phyloP scores from a whole-genome alignment of 1,140 invertebrate genomes.

The Drosophila ananassae region DNA sequence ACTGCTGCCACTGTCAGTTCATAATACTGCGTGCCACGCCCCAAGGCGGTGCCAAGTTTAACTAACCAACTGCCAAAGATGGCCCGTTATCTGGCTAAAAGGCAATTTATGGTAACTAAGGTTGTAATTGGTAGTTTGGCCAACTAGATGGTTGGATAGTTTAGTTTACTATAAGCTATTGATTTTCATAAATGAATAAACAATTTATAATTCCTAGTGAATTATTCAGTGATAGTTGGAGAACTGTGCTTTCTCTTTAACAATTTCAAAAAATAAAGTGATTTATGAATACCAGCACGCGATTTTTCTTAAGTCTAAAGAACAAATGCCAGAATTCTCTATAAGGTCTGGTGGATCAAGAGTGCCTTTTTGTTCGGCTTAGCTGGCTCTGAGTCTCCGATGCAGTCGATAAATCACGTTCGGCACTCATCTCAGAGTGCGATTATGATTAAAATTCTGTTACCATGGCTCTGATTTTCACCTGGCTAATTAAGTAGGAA shows the following conservation, averaged over 20 bases:
- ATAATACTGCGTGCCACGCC: conserved; percentile 37
- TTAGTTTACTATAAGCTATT: too few species aligned
- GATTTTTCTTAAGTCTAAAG: too few species aligned
- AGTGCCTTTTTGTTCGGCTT: not conserved
- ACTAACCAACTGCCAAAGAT: conserved; percentile 34
- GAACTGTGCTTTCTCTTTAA: not conserved
- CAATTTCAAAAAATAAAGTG: not conserved
- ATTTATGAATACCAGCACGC: not conserved
- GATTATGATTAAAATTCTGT: conserved; percentile 20
- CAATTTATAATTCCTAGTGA: not conserved
- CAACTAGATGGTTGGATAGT: not conserved
- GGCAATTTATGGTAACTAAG: conserved; percentile 28
- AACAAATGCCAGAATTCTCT: too few species aligned
- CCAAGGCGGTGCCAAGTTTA: conserved; percentile 41
- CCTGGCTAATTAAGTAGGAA: conserved; percentile 20
- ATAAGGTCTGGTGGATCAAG: not conserved
- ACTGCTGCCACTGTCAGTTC: not conserved
- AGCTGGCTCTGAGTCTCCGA: conserved; percentile 15
- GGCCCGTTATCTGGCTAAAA: conserved; percentile 32
- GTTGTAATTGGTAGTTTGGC: conserved; percentile 7
- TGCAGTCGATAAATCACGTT: conserved; percentile 49
- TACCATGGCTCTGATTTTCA: conserved; percentile 18
- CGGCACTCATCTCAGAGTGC: conserved; percentile 20
- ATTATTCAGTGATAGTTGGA: not conserved
- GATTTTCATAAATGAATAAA: too few species aligned